Evolutionary conservation across 2,113 vertebrate genomes (phyloP).

Genomic region (Phainopepla nitens): DNA sequence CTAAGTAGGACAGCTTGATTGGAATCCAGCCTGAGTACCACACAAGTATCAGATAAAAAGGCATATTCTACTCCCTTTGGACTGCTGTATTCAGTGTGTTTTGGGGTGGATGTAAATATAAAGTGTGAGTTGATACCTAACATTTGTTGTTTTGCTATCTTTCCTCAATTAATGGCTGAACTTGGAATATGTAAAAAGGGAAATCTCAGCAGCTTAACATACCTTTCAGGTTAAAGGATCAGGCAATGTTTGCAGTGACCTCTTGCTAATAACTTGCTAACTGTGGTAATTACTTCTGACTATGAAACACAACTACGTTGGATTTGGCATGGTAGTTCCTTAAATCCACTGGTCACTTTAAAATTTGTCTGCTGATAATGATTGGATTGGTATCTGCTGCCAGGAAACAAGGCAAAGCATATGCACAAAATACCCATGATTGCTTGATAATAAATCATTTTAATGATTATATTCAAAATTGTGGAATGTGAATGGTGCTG

Average conservation of each 20-base stretch:
- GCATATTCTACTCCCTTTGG: not conserved
- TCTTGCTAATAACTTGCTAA: not conserved
- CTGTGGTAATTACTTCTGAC: not conserved
- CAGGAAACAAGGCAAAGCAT: conserved; percentile 70
- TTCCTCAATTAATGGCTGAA: not conserved
- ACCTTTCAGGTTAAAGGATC: not conserved
- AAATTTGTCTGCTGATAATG: conserved; percentile 43
- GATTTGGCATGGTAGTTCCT: not conserved
- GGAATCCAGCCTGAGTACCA: not conserved
- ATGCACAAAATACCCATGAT: conserved; percentile 56
- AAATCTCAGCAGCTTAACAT: not conserved
- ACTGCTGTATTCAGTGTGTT: not conserved
- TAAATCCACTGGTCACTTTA: conserved; percentile 34
- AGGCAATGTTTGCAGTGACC: not conserved
- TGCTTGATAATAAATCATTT: conserved; percentile 68
- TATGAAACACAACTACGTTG: not conserved
- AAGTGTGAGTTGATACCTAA: not conserved
- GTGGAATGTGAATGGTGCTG: conserved; percentile 54
- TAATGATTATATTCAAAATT: conserved; percentile 67
- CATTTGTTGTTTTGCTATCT: not conserved
- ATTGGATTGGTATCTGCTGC: conserved; percentile 41
- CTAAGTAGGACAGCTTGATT: not conserved
- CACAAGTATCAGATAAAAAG: not conserved
- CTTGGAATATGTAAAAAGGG: not conserved
- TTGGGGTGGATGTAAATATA: not conserved